Percentiles rank a stretch among this genome's conserved stretches.
Evolutionary conservation across 2,888 invertebrate genomes (phyloP).

Genomic region (Dryadula phaetusa): DNA sequence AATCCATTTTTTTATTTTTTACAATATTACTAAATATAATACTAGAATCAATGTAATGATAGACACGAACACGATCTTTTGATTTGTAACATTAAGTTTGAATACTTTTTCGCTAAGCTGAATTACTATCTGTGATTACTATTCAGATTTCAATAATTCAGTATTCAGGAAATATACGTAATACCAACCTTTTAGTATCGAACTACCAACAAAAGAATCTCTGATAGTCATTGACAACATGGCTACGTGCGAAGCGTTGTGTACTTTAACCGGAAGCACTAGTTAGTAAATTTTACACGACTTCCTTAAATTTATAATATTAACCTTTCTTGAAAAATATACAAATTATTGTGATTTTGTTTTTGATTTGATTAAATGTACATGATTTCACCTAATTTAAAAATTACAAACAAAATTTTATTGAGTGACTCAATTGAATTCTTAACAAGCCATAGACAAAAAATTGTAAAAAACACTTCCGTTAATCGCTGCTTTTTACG

Average conservation of each 20-base stretch:
- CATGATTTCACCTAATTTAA: not conserved
- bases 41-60: no score
- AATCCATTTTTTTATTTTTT: no score
- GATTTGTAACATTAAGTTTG: no score
- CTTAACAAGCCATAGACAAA: slow-evolving; percentile 40
- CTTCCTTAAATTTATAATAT: not conserved
- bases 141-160: no score
- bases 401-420: not conserved
- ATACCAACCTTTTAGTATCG: not conserved
- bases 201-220: slow-evolving; percentile 9
- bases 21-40: no score
- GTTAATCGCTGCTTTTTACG: slow-evolving; percentile 35
- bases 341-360: not conserved
- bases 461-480: slow-evolving; percentile 35
- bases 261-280: slow-evolving; percentile 1
- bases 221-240: slow-evolving; percentile 7
- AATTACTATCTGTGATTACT: no score
- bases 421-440: slow-evolving; percentile 14
- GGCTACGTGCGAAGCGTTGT: not conserved
- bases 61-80: no score
- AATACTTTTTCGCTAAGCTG: no score
- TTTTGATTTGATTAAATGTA: not conserved
- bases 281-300: not conserved
- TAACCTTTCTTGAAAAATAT: not conserved
- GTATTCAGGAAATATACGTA: slow-evolving; percentile 2